Evolutionary conservation across 2,113 vertebrate species (phyloP).

Genomic region (Geothlypis trichas): DNA sequence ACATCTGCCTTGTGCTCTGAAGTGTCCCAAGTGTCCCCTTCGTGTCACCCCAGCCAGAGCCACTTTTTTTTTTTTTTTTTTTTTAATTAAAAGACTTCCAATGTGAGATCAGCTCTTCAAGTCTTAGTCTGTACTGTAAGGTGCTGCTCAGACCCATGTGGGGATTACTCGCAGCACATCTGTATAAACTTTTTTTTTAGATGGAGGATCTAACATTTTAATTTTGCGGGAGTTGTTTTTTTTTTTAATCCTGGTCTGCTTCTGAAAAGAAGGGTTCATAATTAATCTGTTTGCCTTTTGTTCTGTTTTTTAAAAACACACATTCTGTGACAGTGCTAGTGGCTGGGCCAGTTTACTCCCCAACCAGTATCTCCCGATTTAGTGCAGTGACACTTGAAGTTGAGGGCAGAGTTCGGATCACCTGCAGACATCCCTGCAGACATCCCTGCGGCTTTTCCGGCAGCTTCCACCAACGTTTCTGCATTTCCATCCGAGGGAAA

Average conservation of each 20-base stretch:
- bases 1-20: conserved; percentile 64
- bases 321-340: conserved; percentile 49
- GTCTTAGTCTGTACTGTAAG: conserved; percentile 73
- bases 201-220: conserved; percentile 64
- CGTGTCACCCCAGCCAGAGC: conserved; percentile 64
- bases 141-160: conserved; percentile 52
- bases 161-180: conserved; percentile 21
- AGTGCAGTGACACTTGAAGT: conserved; percentile 28
- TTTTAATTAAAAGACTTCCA: conserved; percentile 70
- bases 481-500: not conserved
- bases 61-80: conserved; percentile 2
- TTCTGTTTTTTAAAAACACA: conserved; percentile 3
- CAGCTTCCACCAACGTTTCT: conserved; percentile 1
- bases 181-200: conserved; percentile 72
- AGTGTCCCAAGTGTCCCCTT: conserved; percentile 58
- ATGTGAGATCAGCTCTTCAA: conserved; percentile 66
- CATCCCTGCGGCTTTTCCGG: conserved; percentile 32
- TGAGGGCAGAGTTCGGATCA: conserved; percentile 1
- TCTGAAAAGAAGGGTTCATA: conserved; percentile 56
- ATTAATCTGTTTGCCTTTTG: conserved; percentile 60
- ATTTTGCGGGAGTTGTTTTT: conserved; percentile 47
- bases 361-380: not conserved
- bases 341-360: conserved; percentile 49
- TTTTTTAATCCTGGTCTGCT: conserved; percentile 53
- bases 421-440: not conserved